Percentiles rank a stretch among this genome's conserved stretches.
phyloP scores from a whole-genome alignment of 2,797 vertebrate genomes.

The Neostethus bicornis region DNA sequence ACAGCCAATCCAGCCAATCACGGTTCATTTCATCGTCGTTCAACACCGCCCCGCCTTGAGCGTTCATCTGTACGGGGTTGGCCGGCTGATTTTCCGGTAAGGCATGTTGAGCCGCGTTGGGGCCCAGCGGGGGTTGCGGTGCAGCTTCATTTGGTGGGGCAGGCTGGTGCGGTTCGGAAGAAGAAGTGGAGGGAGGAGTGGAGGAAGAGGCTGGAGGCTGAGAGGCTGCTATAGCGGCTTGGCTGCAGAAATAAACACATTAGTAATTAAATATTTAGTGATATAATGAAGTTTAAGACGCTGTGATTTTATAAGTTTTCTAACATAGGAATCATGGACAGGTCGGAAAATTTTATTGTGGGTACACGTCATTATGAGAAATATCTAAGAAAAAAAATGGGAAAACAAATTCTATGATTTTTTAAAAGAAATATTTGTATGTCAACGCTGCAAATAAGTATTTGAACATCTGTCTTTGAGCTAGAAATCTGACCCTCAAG shows the following conservation, averaged over 20 bases:
- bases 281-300: too few species aligned
- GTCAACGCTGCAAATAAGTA: too few species aligned
- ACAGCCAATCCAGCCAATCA: slow-evolving; percentile 98
- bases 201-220: slow-evolving; percentile 71
- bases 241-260: slow-evolving; percentile 83
- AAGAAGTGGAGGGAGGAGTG: slow-evolving; percentile 34
- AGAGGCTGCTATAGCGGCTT: slow-evolving; percentile 91
- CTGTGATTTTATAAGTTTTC: too few species aligned
- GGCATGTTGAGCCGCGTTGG: slow-evolving; percentile 70
- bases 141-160: slow-evolving; percentile 69
- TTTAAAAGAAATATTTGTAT: too few species aligned
- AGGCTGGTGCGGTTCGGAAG: slow-evolving; percentile 47
- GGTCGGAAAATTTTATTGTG: too few species aligned
- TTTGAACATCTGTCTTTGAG: too few species aligned
- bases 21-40: slow-evolving; percentile 96
- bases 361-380: too few species aligned
- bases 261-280: too few species aligned
- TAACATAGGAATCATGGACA: too few species aligned
- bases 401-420: too few species aligned
- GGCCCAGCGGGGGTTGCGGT: slow-evolving; percentile 70
- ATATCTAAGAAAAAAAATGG: too few species aligned
- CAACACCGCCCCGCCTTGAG: slow-evolving; percentile 89
- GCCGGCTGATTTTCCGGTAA: slow-evolving; percentile 84
- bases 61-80: slow-evolving; percentile 94
- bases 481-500: too few species aligned